Conservation (phyloP, 2,888 invertebrate genomes). For the Resseliella maxima region DNA sequence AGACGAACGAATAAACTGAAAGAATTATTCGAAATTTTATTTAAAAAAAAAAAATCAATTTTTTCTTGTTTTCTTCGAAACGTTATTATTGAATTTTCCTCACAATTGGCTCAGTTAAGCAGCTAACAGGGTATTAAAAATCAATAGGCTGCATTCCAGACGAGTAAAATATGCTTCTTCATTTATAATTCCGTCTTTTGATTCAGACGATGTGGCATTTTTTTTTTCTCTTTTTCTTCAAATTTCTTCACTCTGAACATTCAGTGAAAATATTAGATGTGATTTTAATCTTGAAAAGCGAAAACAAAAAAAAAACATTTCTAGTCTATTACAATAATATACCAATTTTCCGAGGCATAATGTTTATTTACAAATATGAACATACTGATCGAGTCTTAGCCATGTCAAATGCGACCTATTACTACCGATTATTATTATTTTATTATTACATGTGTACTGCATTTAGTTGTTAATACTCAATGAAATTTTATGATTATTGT, state of each 20-base stretch:
- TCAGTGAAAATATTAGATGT: not conserved
- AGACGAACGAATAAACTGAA: conserved; percentile 48
- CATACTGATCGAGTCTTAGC: not conserved
- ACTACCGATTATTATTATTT: conserved; percentile 39
- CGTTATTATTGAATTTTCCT: conserved; percentile 24
- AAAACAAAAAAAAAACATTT: not conserved
- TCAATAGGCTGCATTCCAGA: conserved; percentile 49
- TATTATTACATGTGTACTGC: conserved; percentile 30
- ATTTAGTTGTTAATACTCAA: not conserved
- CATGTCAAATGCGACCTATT: conserved; percentile 47
- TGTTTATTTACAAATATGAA: conserved; percentile 17
- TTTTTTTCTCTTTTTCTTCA: not conserved
- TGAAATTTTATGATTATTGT: conserved; percentile 47
- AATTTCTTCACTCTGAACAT: too few relatives aligned
- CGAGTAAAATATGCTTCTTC: not conserved
- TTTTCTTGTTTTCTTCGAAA: not conserved
- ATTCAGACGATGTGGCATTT: not conserved
- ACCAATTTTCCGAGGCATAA: not conserved
- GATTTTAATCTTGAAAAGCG: not conserved
- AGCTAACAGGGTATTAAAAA: conserved; percentile 36
- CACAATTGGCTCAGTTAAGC: conserved; percentile 28
- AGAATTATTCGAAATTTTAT: conserved; percentile 8
- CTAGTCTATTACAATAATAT: not conserved
- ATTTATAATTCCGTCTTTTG: not conserved
- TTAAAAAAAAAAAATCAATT: not conserved